Evolutionary conservation across 35 echinoderm and acorn worm species (phyloP).

Genomic region (Lytechinus pictus): DNA sequence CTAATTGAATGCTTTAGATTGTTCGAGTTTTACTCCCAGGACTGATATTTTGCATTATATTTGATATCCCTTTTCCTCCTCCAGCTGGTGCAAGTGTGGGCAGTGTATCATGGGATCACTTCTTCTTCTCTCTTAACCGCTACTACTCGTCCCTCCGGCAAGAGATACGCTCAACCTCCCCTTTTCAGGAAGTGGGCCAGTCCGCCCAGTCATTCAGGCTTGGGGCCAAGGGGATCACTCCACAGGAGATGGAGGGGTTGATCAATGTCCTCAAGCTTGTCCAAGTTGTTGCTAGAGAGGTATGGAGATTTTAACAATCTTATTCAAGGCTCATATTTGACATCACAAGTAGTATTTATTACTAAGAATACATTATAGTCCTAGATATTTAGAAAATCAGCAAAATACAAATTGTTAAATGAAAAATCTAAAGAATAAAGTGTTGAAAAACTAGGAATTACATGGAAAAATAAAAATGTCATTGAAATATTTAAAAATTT

Average conservation of each 20-base stretch:
- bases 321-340: too few species aligned
- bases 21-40: too few species aligned
- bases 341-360: too few species aligned
- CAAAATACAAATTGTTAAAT: too few species aligned
- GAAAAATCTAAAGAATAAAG: too few species aligned
- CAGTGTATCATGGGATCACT: slow-evolving; percentile 95
- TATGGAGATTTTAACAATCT: background rate
- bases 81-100: slow-evolving; percentile 72
- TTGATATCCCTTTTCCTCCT: background rate
- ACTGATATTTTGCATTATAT: too few species aligned
- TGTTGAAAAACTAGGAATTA: too few species aligned
- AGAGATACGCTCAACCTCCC: slow-evolving; percentile 70
- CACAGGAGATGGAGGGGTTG: slow-evolving; percentile 94
- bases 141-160: slow-evolving; percentile 89
- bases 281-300: slow-evolving; percentile 77
- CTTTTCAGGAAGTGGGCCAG: slow-evolving; percentile 66
- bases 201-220: slow-evolving; percentile 60
- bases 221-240: slow-evolving; percentile 80
- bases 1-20: too few species aligned
- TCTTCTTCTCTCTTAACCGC: slow-evolving; percentile 88
- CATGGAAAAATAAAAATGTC: too few species aligned
- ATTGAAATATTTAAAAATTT: too few species aligned
- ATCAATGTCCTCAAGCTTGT: slow-evolving; percentile 72
- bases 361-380: too few species aligned
- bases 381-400: too few species aligned